Evolutionary conservation across 2,888 invertebrate genomes (phyloP).

Genomic region (Patella pellucida): DNA sequence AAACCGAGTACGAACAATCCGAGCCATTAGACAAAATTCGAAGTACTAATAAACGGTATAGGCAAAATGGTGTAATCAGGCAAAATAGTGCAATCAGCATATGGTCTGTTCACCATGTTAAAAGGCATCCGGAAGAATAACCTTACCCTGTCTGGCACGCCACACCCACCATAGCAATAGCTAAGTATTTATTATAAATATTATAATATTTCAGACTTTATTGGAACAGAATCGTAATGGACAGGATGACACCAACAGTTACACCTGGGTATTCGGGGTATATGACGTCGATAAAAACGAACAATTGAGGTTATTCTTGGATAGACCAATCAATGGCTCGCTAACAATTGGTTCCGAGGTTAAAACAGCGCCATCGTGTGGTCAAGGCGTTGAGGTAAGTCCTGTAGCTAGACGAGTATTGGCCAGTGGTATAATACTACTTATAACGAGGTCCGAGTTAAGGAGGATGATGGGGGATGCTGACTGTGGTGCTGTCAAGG

Average conservation of each 20-base stretch:
- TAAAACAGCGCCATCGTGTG: background rate
- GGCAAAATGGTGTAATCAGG: too few relatives aligned
- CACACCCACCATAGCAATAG: too few relatives aligned
- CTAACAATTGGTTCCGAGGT: background rate
- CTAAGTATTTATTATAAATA: too few relatives aligned
- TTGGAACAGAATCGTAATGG: slow-evolving; percentile 14
- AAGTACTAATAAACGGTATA: too few relatives aligned
- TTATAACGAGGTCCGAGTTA: background rate
- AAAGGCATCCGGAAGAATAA: too few relatives aligned
- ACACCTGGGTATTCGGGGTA: slow-evolving; percentile 4
- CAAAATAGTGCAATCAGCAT: too few relatives aligned
- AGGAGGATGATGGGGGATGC: too few relatives aligned
- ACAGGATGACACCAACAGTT: background rate
- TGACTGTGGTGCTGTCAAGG: too few relatives aligned
- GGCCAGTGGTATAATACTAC: background rate
- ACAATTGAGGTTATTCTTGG: slow-evolving; percentile 4
- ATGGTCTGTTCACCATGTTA: too few relatives aligned
- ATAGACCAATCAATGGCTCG: slow-evolving; percentile 10
- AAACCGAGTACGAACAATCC: too few relatives aligned
- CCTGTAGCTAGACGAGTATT: background rate
- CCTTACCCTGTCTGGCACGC: too few relatives aligned
- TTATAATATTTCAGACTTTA: slow-evolving; percentile 13
- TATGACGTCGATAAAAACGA: slow-evolving; percentile 21
- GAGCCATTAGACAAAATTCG: too few relatives aligned
- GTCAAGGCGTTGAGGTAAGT: background rate